Percentiles rank a stretch among this genome's conserved stretches.
Conservation (phyloP, 1,140 invertebrate genomes). For the Colletes gigas region DNA sequence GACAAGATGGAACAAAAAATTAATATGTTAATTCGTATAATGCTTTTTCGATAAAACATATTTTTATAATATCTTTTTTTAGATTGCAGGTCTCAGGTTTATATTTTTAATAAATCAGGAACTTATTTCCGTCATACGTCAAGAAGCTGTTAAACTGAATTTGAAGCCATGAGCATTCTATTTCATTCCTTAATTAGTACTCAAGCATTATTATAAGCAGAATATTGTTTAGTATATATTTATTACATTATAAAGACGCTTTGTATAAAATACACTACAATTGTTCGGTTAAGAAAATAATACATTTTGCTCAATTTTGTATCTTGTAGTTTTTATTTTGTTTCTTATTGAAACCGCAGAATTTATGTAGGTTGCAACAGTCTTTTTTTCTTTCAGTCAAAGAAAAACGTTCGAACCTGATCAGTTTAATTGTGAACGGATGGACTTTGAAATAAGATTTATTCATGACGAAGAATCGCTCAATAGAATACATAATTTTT, state of each 20-base stretch:
- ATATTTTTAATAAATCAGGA: constrained; percentile 97
- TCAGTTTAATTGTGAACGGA: background rate
- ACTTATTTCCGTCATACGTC: constrained; percentile 91
- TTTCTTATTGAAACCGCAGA: background rate
- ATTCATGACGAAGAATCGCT: background rate
- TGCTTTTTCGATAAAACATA: constrained; percentile 29
- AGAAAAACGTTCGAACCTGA: background rate
- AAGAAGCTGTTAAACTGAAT: constrained; percentile 90
- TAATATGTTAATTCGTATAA: background rate
- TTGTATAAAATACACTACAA: constrained; percentile 33
- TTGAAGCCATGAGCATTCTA: constrained; percentile 72
- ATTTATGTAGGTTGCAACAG: too few relatives aligned
- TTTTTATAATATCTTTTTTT: constrained; percentile 70
- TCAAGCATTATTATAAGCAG: constrained; percentile 1
- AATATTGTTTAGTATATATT: constrained; percentile 10
- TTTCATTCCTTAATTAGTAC: constrained; percentile 28
- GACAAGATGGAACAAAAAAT: background rate
- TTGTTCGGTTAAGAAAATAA: constrained; percentile 32
- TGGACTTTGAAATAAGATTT: background rate
- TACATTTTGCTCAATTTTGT: constrained; percentile 49
- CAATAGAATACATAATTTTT: background rate
- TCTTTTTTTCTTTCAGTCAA: background rate
- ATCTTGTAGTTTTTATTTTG: background rate
- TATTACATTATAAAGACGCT: constrained; percentile 24
- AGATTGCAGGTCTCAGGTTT: constrained; percentile 94